A percentile compares a stretch with the other conserved stretches of the same genome.
These are phyloP conservation scores for Brevimyrus niger DNA, from an alignment of 2,113 vertebrate species.

Conservation along the genomic window DNA sequence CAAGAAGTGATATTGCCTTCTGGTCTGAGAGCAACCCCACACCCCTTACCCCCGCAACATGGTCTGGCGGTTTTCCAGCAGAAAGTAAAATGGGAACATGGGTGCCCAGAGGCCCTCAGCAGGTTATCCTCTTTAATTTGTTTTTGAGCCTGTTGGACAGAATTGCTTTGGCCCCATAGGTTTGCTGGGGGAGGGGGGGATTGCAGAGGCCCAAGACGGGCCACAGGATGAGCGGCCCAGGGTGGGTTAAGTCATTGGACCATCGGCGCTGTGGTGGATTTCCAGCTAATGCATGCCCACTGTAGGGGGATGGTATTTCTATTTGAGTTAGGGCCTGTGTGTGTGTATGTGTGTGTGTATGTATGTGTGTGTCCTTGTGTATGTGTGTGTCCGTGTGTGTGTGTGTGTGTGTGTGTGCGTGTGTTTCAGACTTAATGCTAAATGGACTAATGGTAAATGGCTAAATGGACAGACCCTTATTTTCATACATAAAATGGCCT, in stretches of 20 bases:
- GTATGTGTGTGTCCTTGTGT: background rate
- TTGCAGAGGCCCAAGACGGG: slow-evolving; percentile 33
- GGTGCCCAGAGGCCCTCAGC: slow-evolving; percentile 16
- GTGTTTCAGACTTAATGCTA: too few species aligned
- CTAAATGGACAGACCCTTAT: too few species aligned
- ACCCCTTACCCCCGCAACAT: background rate
- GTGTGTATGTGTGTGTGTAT: background rate
- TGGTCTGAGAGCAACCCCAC: background rate
- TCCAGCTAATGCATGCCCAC: background rate
- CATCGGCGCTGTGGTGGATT: slow-evolving; percentile 14
- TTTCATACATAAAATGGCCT: too few species aligned
- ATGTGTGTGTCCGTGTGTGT: background rate
- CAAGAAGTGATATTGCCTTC: background rate
- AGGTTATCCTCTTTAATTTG: slow-evolving; percentile 57
- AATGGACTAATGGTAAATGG: too few species aligned
- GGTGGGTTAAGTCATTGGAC: background rate
- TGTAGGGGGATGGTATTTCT: background rate
- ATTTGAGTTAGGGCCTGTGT: background rate
- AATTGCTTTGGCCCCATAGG: slow-evolving; percentile 50
- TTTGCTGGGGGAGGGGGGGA: slow-evolving; percentile 33
- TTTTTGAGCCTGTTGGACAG: slow-evolving; percentile 46
- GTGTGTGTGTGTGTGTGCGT: background rate
- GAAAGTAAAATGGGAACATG: background rate
- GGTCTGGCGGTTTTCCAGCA: background rate
- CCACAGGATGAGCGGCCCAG: background rate